Percentiles rank a stretch among this genome's conserved stretches.
Evolutionary conservation across 2,888 invertebrate genomes (phyloP).

Genomic region (Dioctria rufipes): DNA sequence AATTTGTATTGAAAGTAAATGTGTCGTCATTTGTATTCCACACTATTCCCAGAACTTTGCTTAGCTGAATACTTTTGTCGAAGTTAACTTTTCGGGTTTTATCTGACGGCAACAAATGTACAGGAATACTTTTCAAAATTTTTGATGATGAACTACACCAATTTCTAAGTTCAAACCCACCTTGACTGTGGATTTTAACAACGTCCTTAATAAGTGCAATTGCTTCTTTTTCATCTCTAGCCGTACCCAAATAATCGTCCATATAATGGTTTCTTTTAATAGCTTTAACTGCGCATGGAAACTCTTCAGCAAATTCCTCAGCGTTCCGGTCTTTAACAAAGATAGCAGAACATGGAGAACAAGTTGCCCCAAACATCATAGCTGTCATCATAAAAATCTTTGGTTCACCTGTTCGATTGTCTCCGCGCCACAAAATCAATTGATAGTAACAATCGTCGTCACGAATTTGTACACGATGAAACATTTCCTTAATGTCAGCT

Average conservation of each 20-base stretch:
- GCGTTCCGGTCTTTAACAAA: slow-evolving; percentile 59
- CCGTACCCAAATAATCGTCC: slow-evolving; percentile 54
- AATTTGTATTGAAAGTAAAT: slow-evolving; percentile 58
- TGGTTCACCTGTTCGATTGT: neutral
- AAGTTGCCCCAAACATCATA: slow-evolving; percentile 61
- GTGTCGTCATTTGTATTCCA: slow-evolving; percentile 59
- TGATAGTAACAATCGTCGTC: slow-evolving; percentile 62
- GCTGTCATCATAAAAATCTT: slow-evolving; percentile 59
- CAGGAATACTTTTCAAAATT: slow-evolving; percentile 54
- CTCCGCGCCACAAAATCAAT: slow-evolving; percentile 62
- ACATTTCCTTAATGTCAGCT: slow-evolving; percentile 66
- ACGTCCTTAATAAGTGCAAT: slow-evolving; percentile 2
- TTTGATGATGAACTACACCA: slow-evolving; percentile 51
- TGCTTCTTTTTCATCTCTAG: slow-evolving; percentile 45
- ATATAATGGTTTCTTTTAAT: slow-evolving; percentile 58
- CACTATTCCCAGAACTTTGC: slow-evolving; percentile 57
- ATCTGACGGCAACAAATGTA: slow-evolving; percentile 35
- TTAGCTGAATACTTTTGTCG: slow-evolving; percentile 4
- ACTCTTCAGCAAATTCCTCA: slow-evolving; percentile 44
- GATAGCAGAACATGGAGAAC: slow-evolving; percentile 58
- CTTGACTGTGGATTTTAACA: neutral
- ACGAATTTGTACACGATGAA: slow-evolving; percentile 62
- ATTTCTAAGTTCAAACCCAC: too few species aligned
- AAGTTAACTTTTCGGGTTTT: slow-evolving; percentile 46
- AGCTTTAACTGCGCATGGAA: slow-evolving; percentile 52